phyloP scores from a whole-genome alignment of 2,113 vertebrate genomes.

The Eulemur rufifrons region DNA sequence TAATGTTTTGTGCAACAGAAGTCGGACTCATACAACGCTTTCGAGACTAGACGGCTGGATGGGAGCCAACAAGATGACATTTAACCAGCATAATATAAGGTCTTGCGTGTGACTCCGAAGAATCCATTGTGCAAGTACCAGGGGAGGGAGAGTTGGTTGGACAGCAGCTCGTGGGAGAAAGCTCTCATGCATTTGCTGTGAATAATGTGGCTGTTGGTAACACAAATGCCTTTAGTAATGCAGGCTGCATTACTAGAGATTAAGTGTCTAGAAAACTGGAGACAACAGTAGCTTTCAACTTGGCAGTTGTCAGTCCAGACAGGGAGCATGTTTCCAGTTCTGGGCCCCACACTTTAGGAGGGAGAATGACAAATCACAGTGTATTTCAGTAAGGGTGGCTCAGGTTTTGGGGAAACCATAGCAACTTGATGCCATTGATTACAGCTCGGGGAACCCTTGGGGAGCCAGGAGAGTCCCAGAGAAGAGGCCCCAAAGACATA shows the following conservation, averaged over 20 bases:
- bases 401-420: not conserved
- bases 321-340: not conserved
- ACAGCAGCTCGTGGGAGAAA: not conserved
- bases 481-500: not conserved
- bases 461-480: not conserved
- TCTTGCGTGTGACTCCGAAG: slow-evolving; percentile 16
- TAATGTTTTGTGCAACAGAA: not conserved
- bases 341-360: not conserved
- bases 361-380: not conserved
- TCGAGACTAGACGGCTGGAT: slow-evolving; percentile 14
- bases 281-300: not conserved
- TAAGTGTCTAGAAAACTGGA: not conserved
- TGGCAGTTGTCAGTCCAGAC: not conserved
- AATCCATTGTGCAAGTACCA: not conserved
- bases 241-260: not conserved
- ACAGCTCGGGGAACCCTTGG: not conserved
- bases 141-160: not conserved
- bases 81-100: slow-evolving; percentile 2
- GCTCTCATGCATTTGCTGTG: not conserved
- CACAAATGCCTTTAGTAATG: not conserved
- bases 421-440: too few species aligned
- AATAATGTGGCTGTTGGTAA: not conserved
- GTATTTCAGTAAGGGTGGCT: not conserved
- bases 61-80: slow-evolving; percentile 62
- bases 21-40: not conserved